Evolutionary conservation across 2,797 vertebrate species (phyloP), one percentile per base, ranked within the genome.

Genomic region (Amblyraja radiata): DNA sequence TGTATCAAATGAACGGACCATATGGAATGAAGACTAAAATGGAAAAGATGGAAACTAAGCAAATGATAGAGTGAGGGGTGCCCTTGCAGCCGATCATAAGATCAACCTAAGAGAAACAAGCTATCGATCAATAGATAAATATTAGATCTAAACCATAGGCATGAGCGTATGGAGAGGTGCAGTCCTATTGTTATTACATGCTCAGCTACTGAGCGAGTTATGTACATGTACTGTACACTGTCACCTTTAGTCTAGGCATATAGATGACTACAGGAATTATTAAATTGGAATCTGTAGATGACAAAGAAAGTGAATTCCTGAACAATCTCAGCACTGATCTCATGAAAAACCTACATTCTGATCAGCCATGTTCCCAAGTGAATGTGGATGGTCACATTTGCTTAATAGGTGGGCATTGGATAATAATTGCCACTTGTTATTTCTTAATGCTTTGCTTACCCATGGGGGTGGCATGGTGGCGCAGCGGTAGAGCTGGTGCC

Each of bases 391-490:
- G 39, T 9, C 0, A 11, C 28, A n/a, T 5, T 23, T 84, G 54
- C 9, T 84, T 18, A 2, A 63, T 28, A 36, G 83, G 28, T 65
- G 18, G n/a, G 16, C 8, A 21, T 21, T 32, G 1, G 13, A 16
- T n/a, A 21, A 65, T 88, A 14, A 65, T 32, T 14, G 14, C 16
- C 16, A 16, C n/a, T 65, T 32, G 18, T 63, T 65, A 63, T 88
- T 88, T 88, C 13, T 88, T 16, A 88, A 61, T 88, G 28, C 84
- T 65, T 88, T 88, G 84, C 18, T 88, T 32, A 63, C 58, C 88
- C 36, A 25, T 74, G 25, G 28, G 39, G 39, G 39, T 46, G 39
- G 39, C 39, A 46, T 1, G 1, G 39, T 46, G 39, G 39, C 39
- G 39, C 39, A 46, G 39, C 1, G 39, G 39, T 46, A 46, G 39